Evolutionary conservation across 2,113 vertebrate species (phyloP), one percentile per base, ranked within the genome.

Genomic region (Triplophysa siluroides): DNA sequence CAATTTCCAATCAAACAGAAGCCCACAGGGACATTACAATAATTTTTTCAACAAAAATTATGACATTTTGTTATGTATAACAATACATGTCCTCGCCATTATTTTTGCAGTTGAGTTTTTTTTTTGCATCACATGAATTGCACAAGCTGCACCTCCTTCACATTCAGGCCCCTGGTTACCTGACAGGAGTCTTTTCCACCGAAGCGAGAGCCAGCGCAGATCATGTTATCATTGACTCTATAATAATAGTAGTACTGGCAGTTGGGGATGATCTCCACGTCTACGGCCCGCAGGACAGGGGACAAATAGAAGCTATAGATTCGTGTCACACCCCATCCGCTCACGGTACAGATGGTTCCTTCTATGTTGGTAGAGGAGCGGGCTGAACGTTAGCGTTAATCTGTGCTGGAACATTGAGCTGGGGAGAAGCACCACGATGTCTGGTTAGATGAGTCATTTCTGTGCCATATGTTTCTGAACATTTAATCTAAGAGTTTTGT

Each of bases 181-280:
- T 93, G 93, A 78, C 93, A 94, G 19, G 93, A 92, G 74, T 93
- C 93, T 86, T 92, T 94, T 63, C 92, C 93, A 1, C 92, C 92
- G 0, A 56, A 26, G 1, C 0, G 79, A 33, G 87, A 89, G 52
- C 92, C 92, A 13, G 93, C 92, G 79, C 93, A 93, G 8, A 94
- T 0, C 93, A 94, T 93, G 83, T 90, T 92, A 8, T 78, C 0
- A 0, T 85, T 92, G 84, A 92, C 82, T 73, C 33, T 86, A 50
- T 56, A 50, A 86, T 78, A 83, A 83, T 93, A 93, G 79, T 85
- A 91, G 60, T 81, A 86, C 0, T 0, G 2, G 86, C 91, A 93
- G 5, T 5, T 41, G 0, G 83, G 7, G 0, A 86, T 50, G 8
- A 86, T 70, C 6, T 16, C 73, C 65, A 93, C 91, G 2, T 92